Evolutionary conservation across 2,888 invertebrate genomes (phyloP), one percentile per base, ranked within the genome.

Genomic region (Muschampia plurimacula): DNA sequence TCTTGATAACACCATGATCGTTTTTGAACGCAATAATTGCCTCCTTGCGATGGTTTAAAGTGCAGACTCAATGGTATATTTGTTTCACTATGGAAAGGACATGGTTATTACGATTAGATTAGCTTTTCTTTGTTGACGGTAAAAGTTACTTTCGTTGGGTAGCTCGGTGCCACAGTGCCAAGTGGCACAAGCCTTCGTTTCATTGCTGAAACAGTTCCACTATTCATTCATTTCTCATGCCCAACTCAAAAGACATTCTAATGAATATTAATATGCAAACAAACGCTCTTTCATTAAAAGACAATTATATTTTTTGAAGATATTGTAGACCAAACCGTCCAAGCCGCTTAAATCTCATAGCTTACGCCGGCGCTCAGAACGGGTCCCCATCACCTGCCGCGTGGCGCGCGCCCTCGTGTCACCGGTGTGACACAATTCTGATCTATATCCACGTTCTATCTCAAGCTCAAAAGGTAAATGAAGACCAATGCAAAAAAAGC

Each of bases 341-440:
- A 41, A 41, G 5, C 67, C 10, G 13, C 22, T 32, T 46, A 15
- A 7, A 46, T 68, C 68, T 8, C 41, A 15, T 15, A n/a, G 4
- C 60, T 68, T 41, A 59, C 63, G 67, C 75, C 69, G 72, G 28
- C 5, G 12, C 59, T n/a, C 63, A 59, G 36, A 75, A 73, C 73
- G 55, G 72, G 69, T 65, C 59, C 10, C 15, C 36, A n/a, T 41
- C 59, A 63, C 75, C 74, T 74, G 74, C 72, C 74, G 68, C 62
- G 44, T 13, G 39, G 65, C 66, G 28, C 62, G 44, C 49, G 59
- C 63, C 55, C 63, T 28, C 12, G 44, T 9, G n/a, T 15, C 55
- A 15, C 36, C 12, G 9, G 4, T 2, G 7, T 57, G 67, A 67
- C 67, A 67, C 52, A 67, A 39, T 52, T 65, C 65, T 6, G 32